Conservation (phyloP, 2,888 invertebrate species). For the Rhingia rostrata region DNA sequence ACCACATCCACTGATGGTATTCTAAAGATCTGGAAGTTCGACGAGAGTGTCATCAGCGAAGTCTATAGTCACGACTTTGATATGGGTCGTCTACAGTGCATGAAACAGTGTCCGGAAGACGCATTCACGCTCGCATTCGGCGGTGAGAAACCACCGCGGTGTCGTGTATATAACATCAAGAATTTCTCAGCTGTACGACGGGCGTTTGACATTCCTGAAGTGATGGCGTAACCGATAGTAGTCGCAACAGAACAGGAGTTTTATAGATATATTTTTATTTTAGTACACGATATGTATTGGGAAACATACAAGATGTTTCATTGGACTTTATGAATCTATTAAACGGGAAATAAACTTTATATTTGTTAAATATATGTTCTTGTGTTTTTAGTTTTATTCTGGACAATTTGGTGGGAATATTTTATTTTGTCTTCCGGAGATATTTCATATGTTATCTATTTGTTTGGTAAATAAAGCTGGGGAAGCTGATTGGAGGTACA, state of each 20-base stretch:
- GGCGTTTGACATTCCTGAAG: constrained; percentile 78
- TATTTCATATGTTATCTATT: too few relatives aligned
- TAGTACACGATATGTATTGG: neutral
- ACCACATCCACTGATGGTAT: constrained; percentile 91
- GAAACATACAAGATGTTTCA: neutral
- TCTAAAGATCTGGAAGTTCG: constrained; percentile 93
- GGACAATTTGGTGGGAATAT: too few relatives aligned
- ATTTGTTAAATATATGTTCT: neutral
- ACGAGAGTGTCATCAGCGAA: constrained; percentile 77
- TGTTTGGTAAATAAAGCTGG: too few relatives aligned
- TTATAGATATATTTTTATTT: constrained; percentile 2
- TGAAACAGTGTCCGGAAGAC: constrained; percentile 91
- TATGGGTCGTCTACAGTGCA: constrained; percentile 89
- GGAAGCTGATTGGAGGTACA: too few relatives aligned
- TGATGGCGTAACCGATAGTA: constrained; percentile 20
- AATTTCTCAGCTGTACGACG: constrained; percentile 81
- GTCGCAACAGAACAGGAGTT: neutral
- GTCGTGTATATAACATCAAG: constrained; percentile 85
- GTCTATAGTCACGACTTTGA: constrained; percentile 84
- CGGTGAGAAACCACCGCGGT: constrained; percentile 91
- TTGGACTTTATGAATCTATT: constrained; percentile 1
- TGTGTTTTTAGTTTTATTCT: too few relatives aligned
- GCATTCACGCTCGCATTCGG: constrained; percentile 92
- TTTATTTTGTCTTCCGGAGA: too few relatives aligned
- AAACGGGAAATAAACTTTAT: constrained; percentile 6